Conservation (phyloP, 2,888 invertebrate genomes). For the Agrochola circellaris region DNA sequence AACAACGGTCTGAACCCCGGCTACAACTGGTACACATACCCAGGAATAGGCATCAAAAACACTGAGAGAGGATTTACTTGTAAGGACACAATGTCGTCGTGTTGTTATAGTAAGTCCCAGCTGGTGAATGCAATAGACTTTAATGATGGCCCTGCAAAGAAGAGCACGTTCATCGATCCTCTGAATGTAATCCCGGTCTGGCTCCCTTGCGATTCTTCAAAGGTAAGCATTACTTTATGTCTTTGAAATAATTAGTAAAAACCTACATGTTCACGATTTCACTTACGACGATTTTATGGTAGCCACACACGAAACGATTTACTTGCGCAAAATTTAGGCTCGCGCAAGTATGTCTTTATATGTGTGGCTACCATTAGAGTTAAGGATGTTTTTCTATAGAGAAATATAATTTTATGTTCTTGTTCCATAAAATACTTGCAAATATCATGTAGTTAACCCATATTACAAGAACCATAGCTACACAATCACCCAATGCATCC, state of each 20-base stretch:
- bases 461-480: too few relatives aligned
- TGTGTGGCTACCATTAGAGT: too few relatives aligned
- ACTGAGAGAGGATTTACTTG: constrained; percentile 50
- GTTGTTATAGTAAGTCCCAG: constrained; percentile 66
- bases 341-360: too few relatives aligned
- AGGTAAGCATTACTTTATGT: constrained; percentile 42
- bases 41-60: constrained; percentile 30
- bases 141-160: constrained; percentile 57
- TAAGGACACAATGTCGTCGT: constrained; percentile 23
- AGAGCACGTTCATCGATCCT: constrained; percentile 62
- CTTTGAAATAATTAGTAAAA: not conserved
- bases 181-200: constrained; percentile 64
- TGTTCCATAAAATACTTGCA: not conserved
- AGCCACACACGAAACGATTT: too few relatives aligned
- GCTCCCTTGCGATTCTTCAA: constrained; percentile 47
- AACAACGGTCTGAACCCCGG: not conserved
- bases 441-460: not conserved
- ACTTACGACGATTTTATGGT: too few relatives aligned
- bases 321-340: too few relatives aligned
- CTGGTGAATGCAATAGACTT: constrained; percentile 63
- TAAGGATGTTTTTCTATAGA: not conserved
- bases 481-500: too few relatives aligned
- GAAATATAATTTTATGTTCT: not conserved
- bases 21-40: constrained; percentile 51
- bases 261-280: too few relatives aligned